A percentile compares a stretch with the other conserved stretches of the same genome.
Evolutionary conservation across 2,113 vertebrate genomes (phyloP).

Genomic region (Petromus typicus): DNA sequence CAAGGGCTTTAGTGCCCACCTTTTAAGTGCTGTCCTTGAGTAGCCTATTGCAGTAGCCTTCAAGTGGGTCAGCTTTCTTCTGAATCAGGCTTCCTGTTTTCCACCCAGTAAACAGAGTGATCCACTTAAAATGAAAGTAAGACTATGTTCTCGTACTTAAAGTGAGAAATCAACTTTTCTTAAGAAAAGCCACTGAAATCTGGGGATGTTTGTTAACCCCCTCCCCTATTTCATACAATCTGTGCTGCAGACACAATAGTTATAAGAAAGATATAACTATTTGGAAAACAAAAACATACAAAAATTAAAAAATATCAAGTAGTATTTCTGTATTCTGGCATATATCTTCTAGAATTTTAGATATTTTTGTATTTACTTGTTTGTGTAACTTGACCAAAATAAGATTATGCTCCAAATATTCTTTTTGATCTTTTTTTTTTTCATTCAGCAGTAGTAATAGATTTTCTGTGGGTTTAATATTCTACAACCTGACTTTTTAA

Average conservation of each 20-base stretch:
- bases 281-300: neutral
- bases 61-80: neutral
- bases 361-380: neutral
- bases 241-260: neutral
- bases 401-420: neutral
- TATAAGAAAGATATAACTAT: neutral
- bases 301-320: neutral
- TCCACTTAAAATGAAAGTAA: neutral
- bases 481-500: neutral
- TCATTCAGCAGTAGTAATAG: neutral
- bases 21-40: neutral
- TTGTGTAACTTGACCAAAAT: slow-evolving; percentile 31
- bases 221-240: neutral
- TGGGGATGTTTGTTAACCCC: neutral
- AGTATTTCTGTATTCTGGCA: neutral
- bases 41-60: neutral
- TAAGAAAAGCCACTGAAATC: neutral
- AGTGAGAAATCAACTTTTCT: neutral
- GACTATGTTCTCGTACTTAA: neutral
- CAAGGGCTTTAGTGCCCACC: neutral
- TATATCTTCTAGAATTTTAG: neutral
- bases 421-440: neutral
- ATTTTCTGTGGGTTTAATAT: neutral
- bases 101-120: neutral
- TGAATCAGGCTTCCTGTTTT: neutral